phyloP scores from a whole-genome alignment of 2,888 invertebrate genomes.

The Saturnia japonica region DNA sequence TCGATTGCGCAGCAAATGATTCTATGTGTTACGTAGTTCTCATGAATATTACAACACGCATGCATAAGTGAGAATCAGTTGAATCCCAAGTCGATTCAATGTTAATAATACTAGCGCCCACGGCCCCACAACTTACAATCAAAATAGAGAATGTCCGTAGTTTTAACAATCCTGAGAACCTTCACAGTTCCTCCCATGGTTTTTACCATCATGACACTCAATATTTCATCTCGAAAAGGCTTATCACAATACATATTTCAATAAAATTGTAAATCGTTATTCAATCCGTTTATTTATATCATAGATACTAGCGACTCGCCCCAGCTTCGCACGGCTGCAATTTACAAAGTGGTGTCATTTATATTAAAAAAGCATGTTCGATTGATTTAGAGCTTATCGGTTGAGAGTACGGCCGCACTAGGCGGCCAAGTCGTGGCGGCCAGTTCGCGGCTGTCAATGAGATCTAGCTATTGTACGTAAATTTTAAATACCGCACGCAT shows the following conservation, averaged over 20 bases:
- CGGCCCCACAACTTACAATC: conserved; percentile 10
- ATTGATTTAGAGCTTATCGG: no score
- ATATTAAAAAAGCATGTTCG: no score
- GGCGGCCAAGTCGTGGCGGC: no score
- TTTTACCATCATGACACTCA: background rate
- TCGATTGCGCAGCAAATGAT: background rate
- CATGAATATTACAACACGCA: conserved; percentile 13
- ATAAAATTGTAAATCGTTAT: background rate
- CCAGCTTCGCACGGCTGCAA: no score
- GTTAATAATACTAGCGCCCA: conserved; percentile 32
- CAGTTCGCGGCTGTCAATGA: no score
- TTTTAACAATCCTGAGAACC: conserved; percentile 11
- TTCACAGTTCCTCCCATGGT: conserved; percentile 6
- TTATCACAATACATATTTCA: background rate
- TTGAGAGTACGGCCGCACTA: no score
- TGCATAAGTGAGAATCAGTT: conserved; percentile 10
- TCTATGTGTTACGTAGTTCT: conserved; percentile 5
- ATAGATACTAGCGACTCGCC: no score
- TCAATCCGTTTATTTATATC: no score
- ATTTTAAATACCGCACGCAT: no score
- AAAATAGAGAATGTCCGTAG: conserved; percentile 9
- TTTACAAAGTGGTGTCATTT: no score
- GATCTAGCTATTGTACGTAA: no score
- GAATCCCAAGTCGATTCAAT: conserved; percentile 36
- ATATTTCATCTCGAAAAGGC: background rate